Evolutionary conservation across 2,113 vertebrate genomes (phyloP).

Genomic region (Synchiropus splendidus): DNA sequence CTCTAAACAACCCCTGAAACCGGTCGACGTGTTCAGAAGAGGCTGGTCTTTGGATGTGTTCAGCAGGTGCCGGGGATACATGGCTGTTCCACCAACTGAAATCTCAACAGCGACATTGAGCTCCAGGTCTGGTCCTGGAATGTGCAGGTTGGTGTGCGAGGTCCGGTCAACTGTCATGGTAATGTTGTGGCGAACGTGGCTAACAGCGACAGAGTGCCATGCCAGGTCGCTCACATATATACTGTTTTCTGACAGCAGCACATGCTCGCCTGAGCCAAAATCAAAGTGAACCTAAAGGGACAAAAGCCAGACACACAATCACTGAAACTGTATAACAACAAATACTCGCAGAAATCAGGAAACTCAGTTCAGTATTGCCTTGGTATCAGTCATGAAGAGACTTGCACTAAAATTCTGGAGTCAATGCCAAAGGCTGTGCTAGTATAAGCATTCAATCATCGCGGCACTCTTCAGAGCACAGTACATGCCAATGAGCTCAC

Average conservation of each 20-base stretch:
- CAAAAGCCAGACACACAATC: not conserved
- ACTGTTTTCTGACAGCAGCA: slow-evolving; percentile 63
- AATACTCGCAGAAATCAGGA: too few species aligned
- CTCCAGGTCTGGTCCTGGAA: slow-evolving; percentile 60
- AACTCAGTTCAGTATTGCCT: not conserved
- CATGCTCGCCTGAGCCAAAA: slow-evolving; percentile 64
- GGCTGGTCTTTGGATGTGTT: slow-evolving; percentile 47
- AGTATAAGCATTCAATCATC: slow-evolving; percentile 3
- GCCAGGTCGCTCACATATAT: slow-evolving; percentile 66
- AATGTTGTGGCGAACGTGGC: slow-evolving; percentile 56
- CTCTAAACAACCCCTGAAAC: slow-evolving; percentile 78
- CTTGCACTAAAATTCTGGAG: slow-evolving; percentile 36
- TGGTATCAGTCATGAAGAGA: slow-evolving; percentile 37
- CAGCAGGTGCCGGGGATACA: slow-evolving; percentile 57
- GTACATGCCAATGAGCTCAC: slow-evolving; percentile 11
- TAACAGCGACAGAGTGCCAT: slow-evolving; percentile 75
- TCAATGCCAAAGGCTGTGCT: slow-evolving; percentile 17
- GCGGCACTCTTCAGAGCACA: slow-evolving; percentile 6
- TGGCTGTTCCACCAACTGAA: slow-evolving; percentile 67
- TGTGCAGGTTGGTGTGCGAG: slow-evolving; percentile 39
- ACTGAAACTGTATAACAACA: not conserved
- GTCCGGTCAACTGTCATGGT: slow-evolving; percentile 67
- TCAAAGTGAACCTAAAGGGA: slow-evolving; percentile 69
- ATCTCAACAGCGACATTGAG: slow-evolving; percentile 73
- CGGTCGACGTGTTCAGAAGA: slow-evolving; percentile 27